A percentile compares a stretch with the other conserved stretches of the same genome.
These are phyloP conservation scores for Microvelia longipes DNA, from an alignment of 1,140 invertebrate species.

Conservation along the genomic window DNA sequence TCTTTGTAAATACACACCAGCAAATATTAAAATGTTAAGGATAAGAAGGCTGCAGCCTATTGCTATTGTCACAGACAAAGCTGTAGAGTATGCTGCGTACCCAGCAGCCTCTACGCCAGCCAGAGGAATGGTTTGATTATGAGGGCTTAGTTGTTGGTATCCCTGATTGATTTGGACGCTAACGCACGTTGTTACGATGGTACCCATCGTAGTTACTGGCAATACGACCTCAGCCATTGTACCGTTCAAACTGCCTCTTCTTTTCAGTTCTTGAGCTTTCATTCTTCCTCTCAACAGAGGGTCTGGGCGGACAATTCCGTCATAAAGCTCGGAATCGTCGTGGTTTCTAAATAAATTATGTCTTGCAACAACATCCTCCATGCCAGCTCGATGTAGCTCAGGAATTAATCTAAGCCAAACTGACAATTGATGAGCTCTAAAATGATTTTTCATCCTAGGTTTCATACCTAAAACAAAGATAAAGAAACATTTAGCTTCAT, in stretches of 20 bases:
- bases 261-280: slow-evolving; percentile 12
- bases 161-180: slow-evolving; percentile 20
- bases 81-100: slow-evolving; percentile 59
- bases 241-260: slow-evolving; percentile 14
- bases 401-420: slow-evolving; percentile 88
- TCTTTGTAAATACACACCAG: slow-evolving; percentile 82
- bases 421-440: slow-evolving; percentile 79
- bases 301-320: slow-evolving; percentile 62
- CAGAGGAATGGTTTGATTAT: slow-evolving; percentile 39
- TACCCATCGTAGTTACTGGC: slow-evolving; percentile 37
- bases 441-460: slow-evolving; percentile 81
- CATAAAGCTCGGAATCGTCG: slow-evolving; percentile 62
- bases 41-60: slow-evolving; percentile 61
- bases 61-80: slow-evolving; percentile 70
- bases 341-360: slow-evolving; percentile 72
- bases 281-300: slow-evolving; percentile 40
- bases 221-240: slow-evolving; percentile 25
- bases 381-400: slow-evolving; percentile 73
- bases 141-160: slow-evolving; percentile 34
- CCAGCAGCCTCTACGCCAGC: slow-evolving; percentile 63
- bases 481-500: slow-evolving; percentile 1
- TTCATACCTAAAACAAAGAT: slow-evolving; percentile 59
- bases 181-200: slow-evolving; percentile 28
- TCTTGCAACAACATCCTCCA: slow-evolving; percentile 66
- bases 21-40: slow-evolving; percentile 82